A percentile compares a stretch with the other conserved stretches of the same genome.
Evolutionary conservation across 2,888 invertebrate genomes (phyloP).

Genomic region (Nomada fucata): DNA sequence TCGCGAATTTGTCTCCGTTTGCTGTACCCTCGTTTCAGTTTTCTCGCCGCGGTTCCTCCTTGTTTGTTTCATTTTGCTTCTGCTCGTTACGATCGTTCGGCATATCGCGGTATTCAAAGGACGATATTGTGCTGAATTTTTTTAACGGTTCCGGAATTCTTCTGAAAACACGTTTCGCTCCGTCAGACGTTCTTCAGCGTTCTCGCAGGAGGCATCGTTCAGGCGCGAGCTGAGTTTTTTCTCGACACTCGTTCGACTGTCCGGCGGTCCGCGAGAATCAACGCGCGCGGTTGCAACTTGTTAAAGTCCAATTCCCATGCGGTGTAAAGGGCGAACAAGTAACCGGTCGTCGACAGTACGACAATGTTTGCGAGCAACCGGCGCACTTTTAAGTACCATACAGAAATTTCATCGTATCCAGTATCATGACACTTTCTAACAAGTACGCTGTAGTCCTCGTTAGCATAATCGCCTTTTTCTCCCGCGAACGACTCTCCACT

Average conservation of each 20-base stretch:
- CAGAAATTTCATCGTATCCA: conserved; percentile 46
- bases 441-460: conserved; percentile 43
- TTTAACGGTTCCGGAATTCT: too few relatives aligned
- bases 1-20: conserved; percentile 10
- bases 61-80: background rate
- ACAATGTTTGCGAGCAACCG: conserved; percentile 37
- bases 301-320: conserved; percentile 34
- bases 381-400: conserved; percentile 45
- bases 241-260: too few relatives aligned
- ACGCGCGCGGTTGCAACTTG: conserved; percentile 24
- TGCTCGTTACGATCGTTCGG: background rate
- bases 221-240: too few relatives aligned
- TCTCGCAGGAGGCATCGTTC: background rate
- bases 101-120: background rate
- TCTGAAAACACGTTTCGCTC: too few relatives aligned
- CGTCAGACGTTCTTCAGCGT: too few relatives aligned
- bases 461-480: conserved; percentile 48
- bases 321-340: conserved; percentile 21
- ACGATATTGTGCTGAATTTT: too few relatives aligned
- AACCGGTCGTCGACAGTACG: conserved; percentile 30
- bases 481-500: background rate
- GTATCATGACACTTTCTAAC: conserved; percentile 37
- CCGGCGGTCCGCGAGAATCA: conserved; percentile 23
- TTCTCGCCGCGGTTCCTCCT: too few relatives aligned
- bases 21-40: background rate